Base-by-base conservation (phyloP, 2,888 invertebrate genomes). In the Geotrupes spiniger region DNA sequence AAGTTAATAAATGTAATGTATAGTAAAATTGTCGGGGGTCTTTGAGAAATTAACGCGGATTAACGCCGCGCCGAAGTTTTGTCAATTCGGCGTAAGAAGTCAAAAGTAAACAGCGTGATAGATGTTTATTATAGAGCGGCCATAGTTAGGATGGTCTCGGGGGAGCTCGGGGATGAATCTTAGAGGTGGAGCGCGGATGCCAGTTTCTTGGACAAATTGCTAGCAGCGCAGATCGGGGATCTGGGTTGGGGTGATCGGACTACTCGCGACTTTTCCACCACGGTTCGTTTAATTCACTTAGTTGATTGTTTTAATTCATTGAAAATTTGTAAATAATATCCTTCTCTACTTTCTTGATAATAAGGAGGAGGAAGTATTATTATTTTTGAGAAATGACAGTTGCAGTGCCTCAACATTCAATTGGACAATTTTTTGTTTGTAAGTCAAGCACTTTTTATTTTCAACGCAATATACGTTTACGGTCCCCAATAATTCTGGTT, bases 121-220 rank as follows among this genome's bases (percentile, higher is more conserved):
- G 69, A 71, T 71, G 70, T 70, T 70, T 70, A 70, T 70, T 69
- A 69, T 68, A 65, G 69, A 63, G 64, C 66, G 69, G 68, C 69
- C 69, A 69, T 71, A 70, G 70, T 70, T 68, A 69, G 68, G 68
- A 62, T 61, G 68, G 62, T 70, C 70, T 63, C 68, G 41, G 51
- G 69, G 66, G 70, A 66, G 55, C 55, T 52, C 53, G 56, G 62
- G 68, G 67, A 70, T 69, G 70, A 70, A 70, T 71, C 71, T 67
- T 69, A 62, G 65, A 68, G 71, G 69, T 66, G 69, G 69, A 67
- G 68, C 67, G 63, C 55, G 53, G 55, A 53, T 53, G 57, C 60
- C 58, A 53, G 61, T 59, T 66, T 64, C 69, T 70, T 69, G 70
- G 70, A 71, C 71, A 71, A 71, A 71, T 71, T 71, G 70, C 70